These are phyloP conservation scores for Xestia ashworthii DNA, from an alignment of 2,888 invertebrate genomes.

Conservation along the genomic window DNA sequence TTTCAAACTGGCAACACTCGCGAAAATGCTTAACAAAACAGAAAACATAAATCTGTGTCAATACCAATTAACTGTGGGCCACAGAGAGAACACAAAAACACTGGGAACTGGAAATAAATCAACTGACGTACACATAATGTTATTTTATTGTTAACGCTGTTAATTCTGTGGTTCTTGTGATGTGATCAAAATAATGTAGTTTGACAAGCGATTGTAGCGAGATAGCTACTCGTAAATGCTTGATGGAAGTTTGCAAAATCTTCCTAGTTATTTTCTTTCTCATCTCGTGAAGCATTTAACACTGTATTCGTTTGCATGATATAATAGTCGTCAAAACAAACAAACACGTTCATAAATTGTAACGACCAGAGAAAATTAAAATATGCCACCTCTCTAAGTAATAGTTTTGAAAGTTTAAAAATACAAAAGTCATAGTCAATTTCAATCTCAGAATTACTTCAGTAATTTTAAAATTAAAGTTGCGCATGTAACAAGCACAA, in stretches of 20 bases:
- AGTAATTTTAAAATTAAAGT: neutral
- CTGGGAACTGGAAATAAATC: conserved; percentile 64
- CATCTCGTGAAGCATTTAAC: neutral
- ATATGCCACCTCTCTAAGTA: neutral
- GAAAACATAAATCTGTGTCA: conserved; percentile 79
- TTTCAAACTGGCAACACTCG: conserved; percentile 49
- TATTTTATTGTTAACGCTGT: conserved; percentile 63
- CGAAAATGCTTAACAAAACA: conserved; percentile 70
- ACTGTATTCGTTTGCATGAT: neutral
- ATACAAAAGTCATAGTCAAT: neutral
- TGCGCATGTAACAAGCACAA: neutral
- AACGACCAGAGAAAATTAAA: neutral
- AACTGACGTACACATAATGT: conserved; percentile 56
- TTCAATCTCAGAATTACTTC: neutral
- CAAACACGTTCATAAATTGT: neutral
- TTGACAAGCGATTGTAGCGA: conserved; percentile 14
- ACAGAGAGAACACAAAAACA: conserved; percentile 66
- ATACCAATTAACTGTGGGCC: conserved; percentile 79
- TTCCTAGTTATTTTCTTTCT: neutral
- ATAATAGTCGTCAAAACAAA: neutral
- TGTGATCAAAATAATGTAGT: conserved; percentile 16
- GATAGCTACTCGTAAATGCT: neutral
- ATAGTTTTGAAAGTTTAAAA: neutral
- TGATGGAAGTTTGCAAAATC: neutral
- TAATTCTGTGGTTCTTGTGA: conserved; percentile 54